These are phyloP conservation scores for Drosophila mettleri DNA, from an alignment of 2,888 invertebrate genomes.

Conservation along the genomic window DNA sequence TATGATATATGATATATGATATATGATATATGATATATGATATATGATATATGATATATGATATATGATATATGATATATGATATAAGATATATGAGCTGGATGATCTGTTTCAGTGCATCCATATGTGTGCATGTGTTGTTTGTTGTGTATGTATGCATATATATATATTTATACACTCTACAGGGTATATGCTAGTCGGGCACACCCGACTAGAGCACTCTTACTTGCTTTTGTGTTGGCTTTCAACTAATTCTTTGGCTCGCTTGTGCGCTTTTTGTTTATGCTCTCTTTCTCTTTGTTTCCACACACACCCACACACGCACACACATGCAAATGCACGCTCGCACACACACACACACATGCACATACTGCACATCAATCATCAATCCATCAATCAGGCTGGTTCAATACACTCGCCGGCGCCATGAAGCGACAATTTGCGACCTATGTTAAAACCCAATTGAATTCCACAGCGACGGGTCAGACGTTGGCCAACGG, in stretches of 20 bases:
- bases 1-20: no score
- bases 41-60: no score
- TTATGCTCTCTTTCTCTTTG: conserved; percentile 51
- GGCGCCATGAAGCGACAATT: conserved; percentile 92
- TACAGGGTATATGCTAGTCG: neutral
- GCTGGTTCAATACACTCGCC: conserved; percentile 89
- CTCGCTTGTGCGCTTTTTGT: conserved; percentile 45
- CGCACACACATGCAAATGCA: conserved; percentile 23
- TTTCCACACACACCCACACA: conserved; percentile 33
- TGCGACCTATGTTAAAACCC: conserved; percentile 93
- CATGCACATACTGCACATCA: conserved; percentile 45
- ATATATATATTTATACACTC: neutral
- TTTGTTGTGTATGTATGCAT: neutral
- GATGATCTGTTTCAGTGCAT: neutral
- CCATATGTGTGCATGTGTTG: neutral
- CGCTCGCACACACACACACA: conserved; percentile 6
- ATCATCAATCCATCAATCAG: conserved; percentile 54
- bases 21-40: no score
- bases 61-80: no score
- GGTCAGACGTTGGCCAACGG: conserved; percentile 23
- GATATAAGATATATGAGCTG: no score
- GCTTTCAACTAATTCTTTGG: conserved; percentile 52
- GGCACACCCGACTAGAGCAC: neutral
- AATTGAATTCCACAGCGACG: conserved; percentile 86
- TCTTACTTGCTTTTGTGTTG: conserved; percentile 21